Percentiles rank a stretch among this genome's conserved stretches.
phyloP scores from a whole-genome alignment of 2,888 invertebrate species.

The Watsonalla cultraria region DNA sequence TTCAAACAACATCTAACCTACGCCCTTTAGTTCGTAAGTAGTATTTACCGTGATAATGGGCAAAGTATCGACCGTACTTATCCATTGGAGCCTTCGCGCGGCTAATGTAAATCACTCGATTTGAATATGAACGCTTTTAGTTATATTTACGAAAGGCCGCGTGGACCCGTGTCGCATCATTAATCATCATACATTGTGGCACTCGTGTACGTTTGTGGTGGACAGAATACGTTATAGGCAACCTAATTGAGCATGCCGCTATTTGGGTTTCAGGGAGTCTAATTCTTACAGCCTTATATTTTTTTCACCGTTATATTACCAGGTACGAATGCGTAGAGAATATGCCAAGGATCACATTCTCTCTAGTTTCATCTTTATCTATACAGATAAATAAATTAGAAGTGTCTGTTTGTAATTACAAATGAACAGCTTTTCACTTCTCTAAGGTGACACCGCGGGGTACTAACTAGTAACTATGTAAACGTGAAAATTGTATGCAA shows the following conservation, averaged over 20 bases:
- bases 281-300: no score
- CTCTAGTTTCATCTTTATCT: no score
- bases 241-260: neutral
- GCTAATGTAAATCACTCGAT: constrained; percentile 4
- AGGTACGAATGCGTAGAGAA: no score
- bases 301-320: no score
- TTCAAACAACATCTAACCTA: neutral
- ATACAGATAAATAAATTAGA: no score
- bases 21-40: neutral
- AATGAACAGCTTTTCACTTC: no score
- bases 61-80: neutral
- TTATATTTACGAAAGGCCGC: constrained; percentile 3
- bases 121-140: constrained; percentile 5
- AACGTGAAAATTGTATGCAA: no score
- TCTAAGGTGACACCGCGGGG: no score
- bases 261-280: no score
- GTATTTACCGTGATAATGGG: neutral
- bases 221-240: neutral
- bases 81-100: neutral
- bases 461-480: no score
- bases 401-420: no score
- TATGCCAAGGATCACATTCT: no score
- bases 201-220: neutral
- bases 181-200: constrained; percentile 3
- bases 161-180: neutral